Evolutionary conservation across 2,888 invertebrate genomes (phyloP).

Genomic region (Sabatieria punctata): DNA sequence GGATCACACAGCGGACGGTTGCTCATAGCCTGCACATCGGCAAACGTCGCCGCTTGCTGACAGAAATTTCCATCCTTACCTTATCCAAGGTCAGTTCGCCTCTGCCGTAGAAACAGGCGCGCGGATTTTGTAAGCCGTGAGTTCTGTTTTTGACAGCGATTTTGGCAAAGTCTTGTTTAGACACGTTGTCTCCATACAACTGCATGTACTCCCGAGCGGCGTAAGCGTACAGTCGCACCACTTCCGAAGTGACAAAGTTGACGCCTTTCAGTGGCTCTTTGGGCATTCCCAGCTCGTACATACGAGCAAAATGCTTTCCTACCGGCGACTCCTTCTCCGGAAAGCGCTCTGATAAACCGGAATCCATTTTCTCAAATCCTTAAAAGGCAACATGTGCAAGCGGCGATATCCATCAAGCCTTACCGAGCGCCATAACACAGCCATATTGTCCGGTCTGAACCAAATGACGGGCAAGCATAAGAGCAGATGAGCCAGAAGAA

Average conservation of each 20-base stretch:
- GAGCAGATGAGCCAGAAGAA: conserved; percentile 77
- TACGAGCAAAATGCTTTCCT: conserved; percentile 25
- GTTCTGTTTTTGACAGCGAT: conserved; percentile 91
- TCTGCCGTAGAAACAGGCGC: conserved; percentile 21
- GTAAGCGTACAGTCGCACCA: conserved; percentile 29
- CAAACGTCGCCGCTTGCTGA: background rate
- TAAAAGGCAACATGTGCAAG: conserved; percentile 62
- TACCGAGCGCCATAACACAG: background rate
- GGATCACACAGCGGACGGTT: conserved; percentile 22
- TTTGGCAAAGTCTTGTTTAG: conserved; percentile 70
- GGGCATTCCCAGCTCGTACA: conserved; percentile 13
- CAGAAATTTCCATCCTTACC: too few species aligned
- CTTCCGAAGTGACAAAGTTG: conserved; percentile 29
- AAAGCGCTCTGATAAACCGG: conserved; percentile 44
- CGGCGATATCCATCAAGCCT: background rate
- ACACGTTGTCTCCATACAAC: background rate
- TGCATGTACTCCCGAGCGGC: conserved; percentile 28
- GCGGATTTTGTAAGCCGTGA: conserved; percentile 83
- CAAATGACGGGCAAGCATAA: conserved; percentile 68
- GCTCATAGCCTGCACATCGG: conserved; percentile 15
- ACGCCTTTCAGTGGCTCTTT: conserved; percentile 14
- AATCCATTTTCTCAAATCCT: conserved; percentile 92
- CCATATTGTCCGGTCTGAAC: conserved; percentile 49
- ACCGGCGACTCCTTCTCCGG: conserved; percentile 26
- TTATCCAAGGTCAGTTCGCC: conserved; percentile 17